phyloP scores from a whole-genome alignment of 2,888 invertebrate genomes.

The Argyra leucocephala region DNA sequence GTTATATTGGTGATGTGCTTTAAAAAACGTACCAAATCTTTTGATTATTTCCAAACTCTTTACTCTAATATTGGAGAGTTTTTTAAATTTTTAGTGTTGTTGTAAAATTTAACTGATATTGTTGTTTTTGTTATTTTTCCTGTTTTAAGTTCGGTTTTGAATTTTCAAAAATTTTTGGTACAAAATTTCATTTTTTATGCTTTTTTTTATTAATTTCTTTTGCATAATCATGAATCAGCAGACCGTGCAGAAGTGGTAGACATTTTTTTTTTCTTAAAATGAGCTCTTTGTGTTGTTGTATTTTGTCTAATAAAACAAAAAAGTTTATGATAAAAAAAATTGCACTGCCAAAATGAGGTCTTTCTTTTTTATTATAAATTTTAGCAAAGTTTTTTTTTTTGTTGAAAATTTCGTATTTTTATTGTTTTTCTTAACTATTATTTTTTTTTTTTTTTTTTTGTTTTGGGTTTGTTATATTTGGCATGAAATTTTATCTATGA shows the following conservation, averaged over 20 bases:
- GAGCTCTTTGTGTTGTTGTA: neutral
- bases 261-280: neutral
- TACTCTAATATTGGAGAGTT: neutral
- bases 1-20: no score
- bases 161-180: neutral
- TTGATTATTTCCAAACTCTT: neutral
- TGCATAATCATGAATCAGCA: slow-evolving; percentile 3
- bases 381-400: no score
- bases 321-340: neutral
- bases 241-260: neutral
- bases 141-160: neutral
- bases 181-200: no score
- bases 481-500: no score
- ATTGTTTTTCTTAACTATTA: no score
- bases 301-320: neutral
- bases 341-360: neutral
- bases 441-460: no score
- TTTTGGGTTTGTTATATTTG: no score
- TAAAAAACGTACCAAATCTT: no score
- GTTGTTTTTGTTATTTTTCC: neutral
- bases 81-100: neutral
- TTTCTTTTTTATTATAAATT: neutral
- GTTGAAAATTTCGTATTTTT: no score
- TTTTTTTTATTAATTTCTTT: neutral
- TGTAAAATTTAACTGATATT: neutral